These are phyloP conservation scores for Fratercula arctica DNA, from an alignment of 2,797 vertebrate species.

Conservation along the genomic window DNA sequence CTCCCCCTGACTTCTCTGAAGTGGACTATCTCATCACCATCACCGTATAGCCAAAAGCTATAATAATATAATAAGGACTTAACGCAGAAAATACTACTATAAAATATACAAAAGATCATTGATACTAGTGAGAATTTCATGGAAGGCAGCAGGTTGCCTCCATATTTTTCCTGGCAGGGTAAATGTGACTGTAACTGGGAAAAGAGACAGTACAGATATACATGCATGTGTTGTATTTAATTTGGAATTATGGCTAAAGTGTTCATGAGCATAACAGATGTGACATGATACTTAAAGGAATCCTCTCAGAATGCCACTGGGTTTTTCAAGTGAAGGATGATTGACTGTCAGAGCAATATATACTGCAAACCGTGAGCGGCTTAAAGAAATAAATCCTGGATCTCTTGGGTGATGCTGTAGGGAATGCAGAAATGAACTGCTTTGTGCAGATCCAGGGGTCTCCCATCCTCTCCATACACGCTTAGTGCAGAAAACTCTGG, in stretches of 20 bases:
- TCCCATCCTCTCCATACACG: neutral
- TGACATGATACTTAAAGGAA: neutral
- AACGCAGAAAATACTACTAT: neutral
- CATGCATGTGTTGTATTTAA: neutral
- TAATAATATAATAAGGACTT: neutral
- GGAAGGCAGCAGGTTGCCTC: neutral
- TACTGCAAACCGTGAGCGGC: neutral
- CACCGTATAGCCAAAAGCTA: neutral
- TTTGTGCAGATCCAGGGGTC: neutral
- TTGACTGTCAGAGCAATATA: neutral
- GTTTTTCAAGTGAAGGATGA: neutral
- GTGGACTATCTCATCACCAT: neutral
- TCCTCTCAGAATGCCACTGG: neutral
- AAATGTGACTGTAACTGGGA: neutral
- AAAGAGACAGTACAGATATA: neutral
- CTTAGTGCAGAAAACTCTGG: neutral
- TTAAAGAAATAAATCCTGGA: neutral
- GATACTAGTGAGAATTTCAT: neutral
- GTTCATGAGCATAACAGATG: neutral
- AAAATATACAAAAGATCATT: neutral
- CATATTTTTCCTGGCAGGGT: neutral
- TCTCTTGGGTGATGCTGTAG: neutral
- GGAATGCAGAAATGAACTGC: neutral
- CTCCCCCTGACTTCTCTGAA: neutral
- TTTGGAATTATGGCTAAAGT: neutral